A percentile compares a stretch with the other conserved stretches of the same genome.
Conservation (phyloP, 2,113 vertebrate species). For the Mastomys coucha region DNA sequence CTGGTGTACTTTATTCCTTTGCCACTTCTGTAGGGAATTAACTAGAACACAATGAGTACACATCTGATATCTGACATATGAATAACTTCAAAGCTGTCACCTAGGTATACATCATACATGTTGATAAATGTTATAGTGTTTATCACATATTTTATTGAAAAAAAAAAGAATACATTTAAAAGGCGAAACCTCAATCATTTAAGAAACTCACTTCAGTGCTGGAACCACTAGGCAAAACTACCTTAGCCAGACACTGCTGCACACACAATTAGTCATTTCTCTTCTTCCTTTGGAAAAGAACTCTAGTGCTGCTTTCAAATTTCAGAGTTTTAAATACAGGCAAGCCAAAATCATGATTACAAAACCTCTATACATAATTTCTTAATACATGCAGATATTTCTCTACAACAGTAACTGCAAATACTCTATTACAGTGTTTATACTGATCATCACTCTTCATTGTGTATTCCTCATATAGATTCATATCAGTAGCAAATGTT, state of each 20-base stretch:
- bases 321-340: not conserved
- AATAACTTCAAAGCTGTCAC: slow-evolving; percentile 1
- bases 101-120: not conserved
- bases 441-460: not conserved
- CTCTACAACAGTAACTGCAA: not conserved
- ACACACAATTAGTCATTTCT: not conserved
- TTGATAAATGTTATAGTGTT: slow-evolving; percentile 14
- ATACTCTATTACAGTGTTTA: not conserved
- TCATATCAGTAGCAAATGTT: not conserved
- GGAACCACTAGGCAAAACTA: not conserved
- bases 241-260: not conserved
- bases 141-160: slow-evolving; percentile 29
- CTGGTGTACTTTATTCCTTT: not conserved
- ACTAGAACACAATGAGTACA: not conserved
- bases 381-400: not conserved
- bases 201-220: not conserved
- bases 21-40: not conserved
- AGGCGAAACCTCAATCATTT: not conserved
- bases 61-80: not conserved
- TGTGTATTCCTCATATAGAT: not conserved
- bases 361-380: not conserved
- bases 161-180: slow-evolving; percentile 40
- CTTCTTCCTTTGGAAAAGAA: not conserved
- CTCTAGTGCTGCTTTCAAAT: not conserved
- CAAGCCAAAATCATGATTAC: not conserved